A percentile compares a stretch with the other conserved stretches of the same genome.
phyloP scores from a whole-genome alignment of 2,797 vertebrate genomes.

The Anguilla anguilla region DNA sequence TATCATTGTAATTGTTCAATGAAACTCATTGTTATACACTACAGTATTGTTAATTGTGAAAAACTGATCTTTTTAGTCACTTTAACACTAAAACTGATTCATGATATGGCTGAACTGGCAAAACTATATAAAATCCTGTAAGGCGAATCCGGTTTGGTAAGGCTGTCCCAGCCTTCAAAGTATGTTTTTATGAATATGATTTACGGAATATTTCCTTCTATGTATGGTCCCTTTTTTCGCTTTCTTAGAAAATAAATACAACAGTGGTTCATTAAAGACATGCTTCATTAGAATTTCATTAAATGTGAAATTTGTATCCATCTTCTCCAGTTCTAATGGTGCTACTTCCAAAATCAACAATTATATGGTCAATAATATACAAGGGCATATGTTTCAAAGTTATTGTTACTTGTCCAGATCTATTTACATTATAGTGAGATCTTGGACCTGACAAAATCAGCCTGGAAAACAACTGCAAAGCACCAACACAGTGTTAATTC shows the following conservation, averaged over 20 bases:
- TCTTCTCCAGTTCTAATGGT: neutral
- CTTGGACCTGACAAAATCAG: neutral
- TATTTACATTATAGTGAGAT: neutral
- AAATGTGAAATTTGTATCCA: slow-evolving; percentile 14
- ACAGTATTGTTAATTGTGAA: neutral
- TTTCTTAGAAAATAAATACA: slow-evolving; percentile 3
- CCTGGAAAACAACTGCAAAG: neutral
- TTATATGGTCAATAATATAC: slow-evolving; percentile 18
- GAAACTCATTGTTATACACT: neutral
- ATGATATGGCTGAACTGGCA: neutral
- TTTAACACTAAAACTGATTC: slow-evolving; percentile 1
- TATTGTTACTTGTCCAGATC: neutral
- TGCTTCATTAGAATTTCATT: slow-evolving; percentile 13
- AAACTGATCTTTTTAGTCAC: neutral
- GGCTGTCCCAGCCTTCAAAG: slow-evolving; percentile 5
- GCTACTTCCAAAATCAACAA: slow-evolving; percentile 13
- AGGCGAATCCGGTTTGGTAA: neutral
- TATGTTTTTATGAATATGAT: slow-evolving; percentile 21
- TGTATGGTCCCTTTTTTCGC: slow-evolving; percentile 4
- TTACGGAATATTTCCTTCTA: slow-evolving; percentile 18
- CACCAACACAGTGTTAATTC: neutral
- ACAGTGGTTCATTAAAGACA: slow-evolving; percentile 20
- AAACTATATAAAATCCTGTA: neutral
- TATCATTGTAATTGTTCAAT: neutral
- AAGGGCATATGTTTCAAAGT: neutral